Evolutionary conservation across 1,140 invertebrate species (phyloP).

Genomic region (Xylocopa sonorina): DNA sequence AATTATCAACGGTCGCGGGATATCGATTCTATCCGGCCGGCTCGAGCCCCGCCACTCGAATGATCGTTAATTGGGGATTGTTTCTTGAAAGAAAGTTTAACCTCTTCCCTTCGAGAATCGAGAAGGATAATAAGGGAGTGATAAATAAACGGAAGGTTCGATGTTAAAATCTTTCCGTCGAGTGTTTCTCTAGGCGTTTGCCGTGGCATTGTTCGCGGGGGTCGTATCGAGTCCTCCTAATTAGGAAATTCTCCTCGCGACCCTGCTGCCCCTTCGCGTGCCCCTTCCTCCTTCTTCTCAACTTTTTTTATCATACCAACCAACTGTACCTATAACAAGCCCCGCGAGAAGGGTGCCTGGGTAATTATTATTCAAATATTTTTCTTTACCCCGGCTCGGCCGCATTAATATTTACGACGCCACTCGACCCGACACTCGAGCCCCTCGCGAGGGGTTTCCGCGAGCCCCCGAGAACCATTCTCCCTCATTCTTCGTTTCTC

Average conservation of each 20-base stretch:
- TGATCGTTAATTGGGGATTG: slow-evolving; percentile 42
- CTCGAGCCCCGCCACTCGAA: too few species aligned
- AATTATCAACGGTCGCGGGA: slow-evolving; percentile 29
- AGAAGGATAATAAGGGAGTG: slow-evolving; percentile 55
- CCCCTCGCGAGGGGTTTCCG: slow-evolving; percentile 29
- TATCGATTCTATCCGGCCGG: too few species aligned
- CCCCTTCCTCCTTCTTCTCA: slow-evolving; percentile 58
- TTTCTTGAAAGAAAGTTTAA: slow-evolving; percentile 20
- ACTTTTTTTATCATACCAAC: slow-evolving; percentile 75
- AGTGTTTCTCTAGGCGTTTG: slow-evolving; percentile 19
- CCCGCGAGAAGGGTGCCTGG: slow-evolving; percentile 67
- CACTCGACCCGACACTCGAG: slow-evolving; percentile 42
- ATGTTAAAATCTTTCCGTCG: slow-evolving; percentile 71
- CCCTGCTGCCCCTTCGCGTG: slow-evolving; percentile 63
- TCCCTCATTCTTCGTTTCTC: too few species aligned
- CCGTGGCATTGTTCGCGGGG: slow-evolving; percentile 67
- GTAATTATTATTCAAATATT: slow-evolving; percentile 81
- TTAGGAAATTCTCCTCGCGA: slow-evolving; percentile 78
- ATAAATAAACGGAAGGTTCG: slow-evolving; percentile 58
- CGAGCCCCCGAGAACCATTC: not conserved
- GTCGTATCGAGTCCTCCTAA: slow-evolving; percentile 74
- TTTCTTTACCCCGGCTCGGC: slow-evolving; percentile 66
- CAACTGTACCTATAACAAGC: slow-evolving; percentile 74
- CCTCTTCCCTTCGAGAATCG: too few species aligned
- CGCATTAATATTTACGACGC: slow-evolving; percentile 78